Base-by-base conservation (phyloP, 2,113 vertebrate species). In the Menura novaehollandiae region DNA sequence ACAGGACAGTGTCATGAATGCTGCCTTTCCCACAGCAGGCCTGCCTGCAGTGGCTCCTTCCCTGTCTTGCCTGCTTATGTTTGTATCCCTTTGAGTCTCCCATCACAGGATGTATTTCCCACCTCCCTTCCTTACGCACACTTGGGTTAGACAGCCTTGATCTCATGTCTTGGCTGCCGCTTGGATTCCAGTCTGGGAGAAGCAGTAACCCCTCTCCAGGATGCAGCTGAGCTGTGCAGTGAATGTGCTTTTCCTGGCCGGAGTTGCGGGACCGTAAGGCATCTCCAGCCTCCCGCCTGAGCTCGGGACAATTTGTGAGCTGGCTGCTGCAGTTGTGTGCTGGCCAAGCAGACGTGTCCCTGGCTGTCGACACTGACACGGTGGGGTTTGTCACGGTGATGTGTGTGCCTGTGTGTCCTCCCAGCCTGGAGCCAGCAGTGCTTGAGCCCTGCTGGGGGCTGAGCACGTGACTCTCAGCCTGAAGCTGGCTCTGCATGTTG, bases 381-480 rank as follows among this genome's bases (percentile, higher is more conserved):
- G 1, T 19, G 53, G 88, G 26, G 35, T 89, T 92, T 72, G 93
- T 91, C 89, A 46, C 15, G 4, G 89, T 62, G 89, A 49, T 75
- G 35, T 24, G 85, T 1, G 2, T 78, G 75, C 0, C 0, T 63
- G 49, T 68, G 83, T 47, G 39, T 55, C 33, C 17, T 32, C 53
- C 49, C 85, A 74, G 91, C 59, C 59, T 5, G 63, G 78, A 83
- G 90, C 86, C 47, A 27, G 62, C 69, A 11, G 76, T 3, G 73
- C 59, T 39, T 47, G 59, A 80, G 49, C 72, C 78, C 91, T 73
- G 82, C 91, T 91, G 90, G 63, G 78, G 75, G 75, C 78, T 83
- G 77, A 96, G 90, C 76, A 71, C 93, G 93, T 93, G 96, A 96
- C 79, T 91, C 43, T 78, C 77, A 72, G 93, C 72, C 95, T 80